phyloP scores from a whole-genome alignment of 2,797 vertebrate species.

The Gallirallus australis region DNA sequence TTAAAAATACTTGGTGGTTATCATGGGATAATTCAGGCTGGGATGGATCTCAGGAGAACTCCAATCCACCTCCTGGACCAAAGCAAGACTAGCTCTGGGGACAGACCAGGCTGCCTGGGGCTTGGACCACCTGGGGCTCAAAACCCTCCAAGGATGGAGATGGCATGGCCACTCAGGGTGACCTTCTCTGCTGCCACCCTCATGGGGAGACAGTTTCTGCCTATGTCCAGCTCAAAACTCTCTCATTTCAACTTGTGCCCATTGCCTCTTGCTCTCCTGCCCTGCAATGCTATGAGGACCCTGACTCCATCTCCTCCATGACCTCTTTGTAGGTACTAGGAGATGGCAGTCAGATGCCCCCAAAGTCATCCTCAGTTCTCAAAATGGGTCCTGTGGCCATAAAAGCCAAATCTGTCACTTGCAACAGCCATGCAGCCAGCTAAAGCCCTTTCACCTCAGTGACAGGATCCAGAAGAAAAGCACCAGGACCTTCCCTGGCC shows the following conservation, averaged over 20 bases:
- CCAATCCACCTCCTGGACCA: neutral
- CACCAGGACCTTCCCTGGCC: neutral
- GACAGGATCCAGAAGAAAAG: neutral
- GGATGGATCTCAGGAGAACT: neutral
- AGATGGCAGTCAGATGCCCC: neutral
- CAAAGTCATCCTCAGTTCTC: neutral
- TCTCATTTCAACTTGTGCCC: neutral
- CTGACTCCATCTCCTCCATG: neutral
- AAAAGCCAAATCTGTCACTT: neutral
- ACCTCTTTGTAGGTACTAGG: too few relatives aligned
- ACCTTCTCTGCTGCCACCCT: neutral
- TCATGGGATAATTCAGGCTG: neutral
- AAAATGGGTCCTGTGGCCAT: neutral
- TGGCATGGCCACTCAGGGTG: fast-evolving
- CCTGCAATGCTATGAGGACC: neutral
- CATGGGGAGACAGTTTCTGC: neutral
- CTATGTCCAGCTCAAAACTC: neutral
- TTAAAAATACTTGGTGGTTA: neutral
- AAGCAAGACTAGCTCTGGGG: neutral
- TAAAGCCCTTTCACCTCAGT: neutral
- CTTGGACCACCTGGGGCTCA: neutral
- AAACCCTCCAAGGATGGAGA: neutral
- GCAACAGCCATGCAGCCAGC: neutral
- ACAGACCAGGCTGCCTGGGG: neutral
- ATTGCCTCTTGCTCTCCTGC: fast-evolving